Evolutionary conservation across 2,888 invertebrate species (phyloP), one percentile per base, ranked within the genome.

Genomic region (Encarsia formosa): DNA sequence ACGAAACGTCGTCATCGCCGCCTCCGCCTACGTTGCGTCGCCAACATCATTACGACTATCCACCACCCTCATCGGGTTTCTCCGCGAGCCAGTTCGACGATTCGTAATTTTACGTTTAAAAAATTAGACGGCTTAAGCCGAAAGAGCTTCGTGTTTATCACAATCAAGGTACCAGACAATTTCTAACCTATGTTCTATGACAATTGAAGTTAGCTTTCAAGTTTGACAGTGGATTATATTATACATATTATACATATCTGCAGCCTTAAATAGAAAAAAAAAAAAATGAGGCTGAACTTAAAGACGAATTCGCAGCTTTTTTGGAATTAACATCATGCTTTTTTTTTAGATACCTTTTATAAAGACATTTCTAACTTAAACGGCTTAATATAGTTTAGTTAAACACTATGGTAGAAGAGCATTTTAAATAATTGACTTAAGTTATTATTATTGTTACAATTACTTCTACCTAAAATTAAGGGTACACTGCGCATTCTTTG

Each of bases 41-140:
- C 22, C 52, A 23, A 23, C 41, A 39, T 18, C 41, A 47, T 20
- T 42, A 31, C 44, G 23, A 22, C 43, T 31, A 38, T 20, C 35
- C 52, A 9, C 47, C 53, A 9, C 52, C 56, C 9, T 53, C 56
- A 24, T 53, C 53, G 19, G 53, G 48, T 29, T 53, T 53, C 26
- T 56, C 56, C 5, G 56, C 53, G 20, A 56, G 48, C 53, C 47
- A 53, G 22, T 56, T 56, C 53, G 56, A 56, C 52, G 56, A 56
- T 9, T 41, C 31, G 32, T 55, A 49, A 50, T 15, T 11, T 19
- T 19, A 18, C 19, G 18, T 16, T 9, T 18, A n/a, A n/a, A n/a
- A n/a, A n/a, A n/a, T n/a, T n/a, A n/a, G n/a, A n/a, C n/a, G n/a
- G n/a, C n/a, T n/a, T n/a, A n/a, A n/a, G n/a, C n/a, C n/a, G n/a